Evolutionary conservation across 2,113 vertebrate species (phyloP).

Genomic region (Pycnonotus jocosus): DNA sequence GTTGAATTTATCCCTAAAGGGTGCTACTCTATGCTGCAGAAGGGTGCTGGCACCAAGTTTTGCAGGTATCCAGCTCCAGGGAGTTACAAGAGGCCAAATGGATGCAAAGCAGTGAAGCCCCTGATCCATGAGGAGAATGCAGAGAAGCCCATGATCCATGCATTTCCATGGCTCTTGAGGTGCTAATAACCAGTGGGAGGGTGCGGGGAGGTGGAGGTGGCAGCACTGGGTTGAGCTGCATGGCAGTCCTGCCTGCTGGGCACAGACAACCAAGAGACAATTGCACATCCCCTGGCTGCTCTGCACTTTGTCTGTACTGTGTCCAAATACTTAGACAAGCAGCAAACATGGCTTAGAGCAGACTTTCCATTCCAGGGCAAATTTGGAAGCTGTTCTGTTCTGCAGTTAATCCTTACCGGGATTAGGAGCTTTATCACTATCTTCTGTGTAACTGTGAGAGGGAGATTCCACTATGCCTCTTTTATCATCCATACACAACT

Average conservation of each 20-base stretch:
- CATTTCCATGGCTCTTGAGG: not conserved
- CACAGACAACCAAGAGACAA: not conserved
- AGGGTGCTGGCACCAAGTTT: not conserved
- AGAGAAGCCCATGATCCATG: not conserved
- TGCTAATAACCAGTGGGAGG: not conserved
- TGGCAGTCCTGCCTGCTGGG: not conserved
- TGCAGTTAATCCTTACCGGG: not conserved
- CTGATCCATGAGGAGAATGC: not conserved
- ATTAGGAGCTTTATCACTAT: not conserved
- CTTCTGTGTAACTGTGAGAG: not conserved
- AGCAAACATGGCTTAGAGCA: not conserved
- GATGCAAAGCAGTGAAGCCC: not conserved
- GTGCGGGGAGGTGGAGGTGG: accelerated
- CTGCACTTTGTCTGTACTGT: not conserved
- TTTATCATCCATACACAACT: not conserved
- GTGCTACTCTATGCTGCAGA: not conserved
- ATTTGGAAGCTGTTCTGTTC: not conserved
- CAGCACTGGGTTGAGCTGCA: not conserved
- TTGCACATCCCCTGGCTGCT: not conserved
- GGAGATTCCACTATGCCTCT: not conserved
- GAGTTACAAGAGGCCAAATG: not conserved
- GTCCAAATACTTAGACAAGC: not conserved
- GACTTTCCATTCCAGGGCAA: not conserved
- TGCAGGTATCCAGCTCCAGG: not conserved
- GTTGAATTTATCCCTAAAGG: not conserved